These are phyloP conservation scores for Musca vetustissima DNA, from an alignment of 1,140 invertebrate genomes.

Conservation along the genomic window DNA sequence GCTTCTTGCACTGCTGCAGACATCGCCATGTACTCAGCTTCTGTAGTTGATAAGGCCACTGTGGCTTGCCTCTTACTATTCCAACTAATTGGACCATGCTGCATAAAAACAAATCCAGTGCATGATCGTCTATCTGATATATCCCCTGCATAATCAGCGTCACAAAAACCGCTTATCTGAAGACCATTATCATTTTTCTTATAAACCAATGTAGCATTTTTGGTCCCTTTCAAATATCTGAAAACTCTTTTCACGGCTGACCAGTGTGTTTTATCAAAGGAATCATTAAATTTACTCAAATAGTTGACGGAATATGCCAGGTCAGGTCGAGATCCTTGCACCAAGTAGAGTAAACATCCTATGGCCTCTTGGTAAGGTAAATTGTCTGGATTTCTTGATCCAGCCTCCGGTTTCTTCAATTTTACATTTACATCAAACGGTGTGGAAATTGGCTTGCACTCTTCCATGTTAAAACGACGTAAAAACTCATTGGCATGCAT, in stretches of 20 bases:
- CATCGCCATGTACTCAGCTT: constrained; percentile 27
- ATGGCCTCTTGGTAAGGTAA: constrained; percentile 42
- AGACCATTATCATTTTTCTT: neutral
- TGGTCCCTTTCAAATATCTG: constrained; percentile 28
- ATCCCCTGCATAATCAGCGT: constrained; percentile 20
- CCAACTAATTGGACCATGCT: constrained; percentile 22
- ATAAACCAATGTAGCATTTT: neutral
- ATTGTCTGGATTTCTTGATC: constrained; percentile 16
- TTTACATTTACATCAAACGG: constrained; percentile 29
- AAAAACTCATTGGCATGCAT: constrained; percentile 29
- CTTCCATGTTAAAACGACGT: constrained; percentile 30
- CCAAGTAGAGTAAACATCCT: constrained; percentile 30
- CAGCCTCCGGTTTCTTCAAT: constrained; percentile 1
- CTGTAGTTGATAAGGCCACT: constrained; percentile 26
- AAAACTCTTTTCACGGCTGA: constrained; percentile 19
- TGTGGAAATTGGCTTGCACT: constrained; percentile 33
- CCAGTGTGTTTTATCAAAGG: constrained; percentile 14
- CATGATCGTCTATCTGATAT: constrained; percentile 5
- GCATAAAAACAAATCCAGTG: constrained; percentile 21
- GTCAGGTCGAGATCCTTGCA: constrained; percentile 36
- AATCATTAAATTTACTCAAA: constrained; percentile 12
- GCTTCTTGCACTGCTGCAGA: constrained; percentile 1
- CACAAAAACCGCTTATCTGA: neutral
- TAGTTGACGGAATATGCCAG: constrained; percentile 6
- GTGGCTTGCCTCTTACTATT: constrained; percentile 15